A percentile compares a stretch with the other conserved stretches of the same genome.
Evolutionary conservation across 2,888 invertebrate genomes (phyloP).

Genomic region (Pristionchus entomophagus): DNA sequence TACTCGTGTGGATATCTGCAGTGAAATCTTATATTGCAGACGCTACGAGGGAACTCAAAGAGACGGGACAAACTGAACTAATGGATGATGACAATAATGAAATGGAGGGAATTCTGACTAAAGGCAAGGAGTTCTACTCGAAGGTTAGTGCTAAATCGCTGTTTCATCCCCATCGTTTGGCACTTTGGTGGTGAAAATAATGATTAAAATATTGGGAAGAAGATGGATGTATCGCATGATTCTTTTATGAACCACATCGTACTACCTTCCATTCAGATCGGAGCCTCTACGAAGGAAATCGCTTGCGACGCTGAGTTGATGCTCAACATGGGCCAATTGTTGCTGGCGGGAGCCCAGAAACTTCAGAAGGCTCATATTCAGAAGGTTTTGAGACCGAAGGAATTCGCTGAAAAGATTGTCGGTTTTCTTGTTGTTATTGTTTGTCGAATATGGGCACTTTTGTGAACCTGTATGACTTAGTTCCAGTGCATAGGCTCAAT

Average conservation of each 20-base stretch:
- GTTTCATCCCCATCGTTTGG: too few relatives aligned
- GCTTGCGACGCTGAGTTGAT: conserved; percentile 20
- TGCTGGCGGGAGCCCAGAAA: conserved; percentile 29
- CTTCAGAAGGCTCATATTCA: not conserved
- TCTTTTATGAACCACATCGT: too few relatives aligned
- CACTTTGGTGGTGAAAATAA: too few relatives aligned
- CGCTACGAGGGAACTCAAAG: conserved; percentile 23
- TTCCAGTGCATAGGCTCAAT: too few relatives aligned
- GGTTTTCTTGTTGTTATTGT: not conserved
- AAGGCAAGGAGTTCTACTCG: conserved; percentile 9
- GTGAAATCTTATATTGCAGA: not conserved
- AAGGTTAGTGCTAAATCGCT: conserved; percentile 2
- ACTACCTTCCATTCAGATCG: too few relatives aligned
- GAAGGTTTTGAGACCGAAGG: conserved; percentile 23
- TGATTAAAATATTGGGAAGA: too few relatives aligned
- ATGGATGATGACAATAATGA: conserved; percentile 20
- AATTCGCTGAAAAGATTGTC: conserved; percentile 40
- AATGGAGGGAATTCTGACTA: not conserved
- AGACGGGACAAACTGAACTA: not conserved
- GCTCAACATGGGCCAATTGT: not conserved
- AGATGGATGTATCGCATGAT: too few relatives aligned
- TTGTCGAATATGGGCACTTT: too few relatives aligned
- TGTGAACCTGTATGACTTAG: too few relatives aligned
- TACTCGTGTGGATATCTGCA: too few relatives aligned
- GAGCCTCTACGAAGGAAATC: conserved; percentile 38